These are phyloP conservation scores for Zelleria hepariella DNA, from an alignment of 2,888 invertebrate genomes.

Conservation along the genomic window DNA sequence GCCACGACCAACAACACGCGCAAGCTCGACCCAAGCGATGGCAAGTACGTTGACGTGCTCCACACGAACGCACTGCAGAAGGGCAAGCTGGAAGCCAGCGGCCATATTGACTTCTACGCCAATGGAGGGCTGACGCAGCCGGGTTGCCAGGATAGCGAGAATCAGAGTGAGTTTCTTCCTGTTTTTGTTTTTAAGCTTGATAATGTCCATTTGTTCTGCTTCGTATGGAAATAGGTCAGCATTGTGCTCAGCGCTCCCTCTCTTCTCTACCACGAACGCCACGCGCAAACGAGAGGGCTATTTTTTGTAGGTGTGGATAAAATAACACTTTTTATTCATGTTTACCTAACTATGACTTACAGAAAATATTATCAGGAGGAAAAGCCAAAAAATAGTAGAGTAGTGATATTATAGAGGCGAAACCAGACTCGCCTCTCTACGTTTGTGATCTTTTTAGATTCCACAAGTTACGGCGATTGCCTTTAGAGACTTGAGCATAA, in stretches of 20 bases:
- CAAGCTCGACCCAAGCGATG: slow-evolving; percentile 71
- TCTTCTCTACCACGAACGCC: slow-evolving; percentile 64
- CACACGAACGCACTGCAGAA: slow-evolving; percentile 74
- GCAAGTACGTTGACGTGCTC: slow-evolving; percentile 74
- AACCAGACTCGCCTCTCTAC: too few species aligned
- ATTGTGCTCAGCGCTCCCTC: slow-evolving; percentile 76
- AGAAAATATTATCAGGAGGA: too few species aligned
- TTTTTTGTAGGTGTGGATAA: too few species aligned
- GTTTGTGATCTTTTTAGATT: too few species aligned
- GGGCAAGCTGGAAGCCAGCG: slow-evolving; percentile 66
- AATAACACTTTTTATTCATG: too few species aligned
- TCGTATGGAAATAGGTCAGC: too few species aligned
- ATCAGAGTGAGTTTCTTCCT: slow-evolving; percentile 28
- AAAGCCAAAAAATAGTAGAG: too few species aligned
- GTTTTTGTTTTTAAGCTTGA: background rate
- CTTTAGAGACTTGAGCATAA: too few species aligned
- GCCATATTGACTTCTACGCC: slow-evolving; percentile 72
- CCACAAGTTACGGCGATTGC: too few species aligned
- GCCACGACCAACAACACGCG: slow-evolving; percentile 48
- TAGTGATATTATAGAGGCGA: too few species aligned
- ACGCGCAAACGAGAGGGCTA: slow-evolving; percentile 68
- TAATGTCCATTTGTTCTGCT: too few species aligned
- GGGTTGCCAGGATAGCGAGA: slow-evolving; percentile 54
- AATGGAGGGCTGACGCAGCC: slow-evolving; percentile 73
- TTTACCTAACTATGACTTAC: too few species aligned